Base-by-base conservation (phyloP, 2,113 vertebrate species). In the Gulo gulo region DNA sequence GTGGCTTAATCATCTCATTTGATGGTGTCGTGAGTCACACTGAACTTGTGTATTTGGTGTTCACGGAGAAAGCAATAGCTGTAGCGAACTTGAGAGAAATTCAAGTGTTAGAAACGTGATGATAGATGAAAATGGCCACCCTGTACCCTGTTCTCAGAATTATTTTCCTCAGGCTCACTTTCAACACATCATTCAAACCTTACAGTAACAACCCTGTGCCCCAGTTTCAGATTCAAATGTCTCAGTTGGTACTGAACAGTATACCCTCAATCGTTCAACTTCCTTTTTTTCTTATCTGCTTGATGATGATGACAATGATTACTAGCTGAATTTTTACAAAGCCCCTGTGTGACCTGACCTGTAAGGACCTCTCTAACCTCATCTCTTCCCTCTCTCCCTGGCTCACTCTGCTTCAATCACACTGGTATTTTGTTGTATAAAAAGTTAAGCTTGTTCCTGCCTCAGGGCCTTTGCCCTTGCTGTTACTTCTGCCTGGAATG, bases 281-380 rank as follows among this genome's bases (percentile, higher is more conserved):
- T 96, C 39, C 55, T 89, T 94, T 81, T 47, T 11, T 23, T 81
- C 39, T 85, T 36, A 14, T 85, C 4, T 95, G 81, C 34, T 80
- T 92, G 67, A 69, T 20, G 67, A 55, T 65, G 42, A 91, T 79
- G 73, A 69, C 63, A 8, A 55, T 29, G 26, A 65, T 63, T 34
- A 76, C 29, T 57, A 76, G n/a, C 16, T 91, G 45, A 93, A 78
- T 88, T 91, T 96, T 65, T 94, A 63, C 20, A 80, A 95, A 73
- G 4, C 24, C 10, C 16, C 31, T 9, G n/a, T 11, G 52, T 50
- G 65, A 79, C 7, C 52, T 87, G 52, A 69, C 14, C 36, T 45
- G 52, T 36, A 18, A 26, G 82, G 42, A 92, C 61, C 42, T 96
- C 39, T 39, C 13, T 36, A 91, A 18, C 3, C 7, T 93, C 29